These are phyloP conservation scores for Hydrolagus colliei DNA, from an alignment of 2,797 vertebrate genomes.

Conservation along the genomic window DNA sequence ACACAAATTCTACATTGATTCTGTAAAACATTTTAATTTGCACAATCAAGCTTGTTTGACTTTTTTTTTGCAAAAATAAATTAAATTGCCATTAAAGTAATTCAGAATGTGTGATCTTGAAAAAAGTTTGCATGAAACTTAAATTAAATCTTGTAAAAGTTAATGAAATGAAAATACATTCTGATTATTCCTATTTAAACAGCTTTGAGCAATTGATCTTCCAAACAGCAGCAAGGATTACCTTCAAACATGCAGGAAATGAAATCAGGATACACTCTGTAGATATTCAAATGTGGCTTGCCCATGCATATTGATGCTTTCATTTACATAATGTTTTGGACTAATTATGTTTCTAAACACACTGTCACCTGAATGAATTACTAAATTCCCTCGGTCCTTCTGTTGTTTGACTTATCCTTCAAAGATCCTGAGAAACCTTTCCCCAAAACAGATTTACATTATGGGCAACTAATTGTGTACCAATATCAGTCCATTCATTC, in stretches of 20 bases:
- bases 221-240: neutral
- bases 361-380: neutral
- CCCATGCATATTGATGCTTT: neutral
- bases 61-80: too few species aligned
- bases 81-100: neutral
- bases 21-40: too few species aligned
- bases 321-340: constrained; percentile 13
- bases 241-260: neutral
- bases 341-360: constrained; percentile 23
- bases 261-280: neutral
- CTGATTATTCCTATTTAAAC: constrained; percentile 20
- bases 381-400: neutral
- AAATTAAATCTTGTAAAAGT: neutral
- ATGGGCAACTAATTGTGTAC: neutral
- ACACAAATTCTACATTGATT: too few species aligned
- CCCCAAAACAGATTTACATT: neutral
- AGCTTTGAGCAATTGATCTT: constrained; percentile 14
- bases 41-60: too few species aligned
- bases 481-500: neutral
- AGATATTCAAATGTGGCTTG: neutral
- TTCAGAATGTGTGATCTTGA: neutral
- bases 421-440: too few species aligned
- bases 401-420: neutral
- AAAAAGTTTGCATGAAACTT: neutral
- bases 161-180: constrained; percentile 24